A percentile compares a stretch with the other conserved stretches of the same genome.
Evolutionary conservation across 2,888 invertebrate genomes (phyloP).

Genomic region (Lobophora halterata): DNA sequence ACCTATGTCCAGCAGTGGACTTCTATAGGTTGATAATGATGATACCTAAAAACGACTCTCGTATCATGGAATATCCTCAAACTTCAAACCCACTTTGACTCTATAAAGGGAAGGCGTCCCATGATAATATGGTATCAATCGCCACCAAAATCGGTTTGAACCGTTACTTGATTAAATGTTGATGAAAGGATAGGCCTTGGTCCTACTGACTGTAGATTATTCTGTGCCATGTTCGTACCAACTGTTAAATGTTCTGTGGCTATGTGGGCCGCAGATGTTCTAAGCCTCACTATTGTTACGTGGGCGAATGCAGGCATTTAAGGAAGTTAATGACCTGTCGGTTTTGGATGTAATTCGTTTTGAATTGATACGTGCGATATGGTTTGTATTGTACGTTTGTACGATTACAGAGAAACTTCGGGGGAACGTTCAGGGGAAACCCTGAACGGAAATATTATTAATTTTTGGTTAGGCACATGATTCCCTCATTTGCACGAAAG

Average conservation of each 20-base stretch:
- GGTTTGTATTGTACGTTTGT: slow-evolving; percentile 1
- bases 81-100: too few relatives aligned
- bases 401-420: too few relatives aligned
- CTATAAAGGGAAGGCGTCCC: too few relatives aligned
- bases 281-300: slow-evolving; percentile 40
- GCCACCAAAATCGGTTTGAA: slow-evolving; percentile 42
- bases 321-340: slow-evolving; percentile 30
- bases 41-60: too few relatives aligned
- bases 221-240: slow-evolving; percentile 4
- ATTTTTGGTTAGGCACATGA: too few relatives aligned
- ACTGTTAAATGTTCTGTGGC: slow-evolving; percentile 11
- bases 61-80: too few relatives aligned
- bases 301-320: slow-evolving; percentile 29
- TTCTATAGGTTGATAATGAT: too few relatives aligned
- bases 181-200: slow-evolving; percentile 64
- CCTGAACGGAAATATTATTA: too few relatives aligned
- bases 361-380: slow-evolving; percentile 22
- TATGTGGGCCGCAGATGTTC: slow-evolving; percentile 67
- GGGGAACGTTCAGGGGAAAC: too few relatives aligned
- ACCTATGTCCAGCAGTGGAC: too few relatives aligned
- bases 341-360: slow-evolving; percentile 31
- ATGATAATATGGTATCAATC: slow-evolving; percentile 47
- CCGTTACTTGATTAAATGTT: slow-evolving; percentile 51
- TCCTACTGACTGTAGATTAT: not conserved
- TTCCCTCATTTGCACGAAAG: too few relatives aligned